A percentile compares a stretch with the other conserved stretches of the same genome.
Evolutionary conservation across 2,113 vertebrate genomes (phyloP).

Genomic region (Macrotus californicus): DNA sequence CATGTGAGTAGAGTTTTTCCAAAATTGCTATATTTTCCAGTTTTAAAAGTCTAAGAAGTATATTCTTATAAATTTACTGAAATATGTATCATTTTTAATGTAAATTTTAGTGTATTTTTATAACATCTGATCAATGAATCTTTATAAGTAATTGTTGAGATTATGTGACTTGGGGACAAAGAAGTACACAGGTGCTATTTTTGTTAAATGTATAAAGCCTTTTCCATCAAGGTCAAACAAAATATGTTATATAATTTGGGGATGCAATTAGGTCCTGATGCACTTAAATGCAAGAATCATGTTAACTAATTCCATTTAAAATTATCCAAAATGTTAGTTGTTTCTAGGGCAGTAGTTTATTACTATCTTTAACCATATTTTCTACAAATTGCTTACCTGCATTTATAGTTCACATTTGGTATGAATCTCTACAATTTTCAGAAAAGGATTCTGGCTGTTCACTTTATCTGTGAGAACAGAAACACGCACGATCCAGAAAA

Average conservation of each 20-base stretch:
- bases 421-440: not conserved
- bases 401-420: not conserved
- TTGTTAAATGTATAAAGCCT: not conserved
- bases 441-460: not conserved
- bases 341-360: not conserved
- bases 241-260: not conserved
- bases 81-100: not conserved
- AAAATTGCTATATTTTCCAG: not conserved
- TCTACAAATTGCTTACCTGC: not conserved
- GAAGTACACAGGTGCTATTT: not conserved
- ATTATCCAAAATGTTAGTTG: not conserved
- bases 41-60: not conserved
- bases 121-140: not conserved
- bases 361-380: not conserved
- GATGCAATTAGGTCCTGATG: not conserved
- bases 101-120: not conserved
- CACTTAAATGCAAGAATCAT: not conserved
- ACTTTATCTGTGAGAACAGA: not conserved
- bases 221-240: constrained; percentile 13
- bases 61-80: not conserved
- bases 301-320: not conserved
- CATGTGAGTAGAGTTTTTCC: constrained; percentile 74
- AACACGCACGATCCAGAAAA: not conserved
- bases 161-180: not conserved
- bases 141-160: constrained; percentile 24